Evolutionary conservation across 1,140 invertebrate genomes (phyloP).

Genomic region (Dinoponera quadriceps): DNA sequence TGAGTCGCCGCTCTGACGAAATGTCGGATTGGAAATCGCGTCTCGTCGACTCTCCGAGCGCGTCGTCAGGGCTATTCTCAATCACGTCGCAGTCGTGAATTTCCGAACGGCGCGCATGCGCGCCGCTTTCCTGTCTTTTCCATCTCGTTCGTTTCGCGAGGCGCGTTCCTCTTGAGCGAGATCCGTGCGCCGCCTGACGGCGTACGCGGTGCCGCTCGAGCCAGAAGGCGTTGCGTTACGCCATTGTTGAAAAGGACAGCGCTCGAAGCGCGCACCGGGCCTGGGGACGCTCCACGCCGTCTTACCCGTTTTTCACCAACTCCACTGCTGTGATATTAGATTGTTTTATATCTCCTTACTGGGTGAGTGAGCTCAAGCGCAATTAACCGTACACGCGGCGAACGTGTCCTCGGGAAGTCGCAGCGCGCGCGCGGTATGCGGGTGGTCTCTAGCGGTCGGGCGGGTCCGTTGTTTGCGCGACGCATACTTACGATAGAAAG

Average conservation of each 20-base stretch:
- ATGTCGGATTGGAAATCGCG: background rate
- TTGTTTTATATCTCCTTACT: conserved; percentile 74
- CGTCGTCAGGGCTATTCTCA: conserved; percentile 61
- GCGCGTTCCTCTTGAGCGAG: conserved; percentile 60
- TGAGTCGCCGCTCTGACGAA: background rate
- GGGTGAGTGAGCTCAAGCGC: conserved; percentile 76
- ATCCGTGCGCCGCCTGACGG: conserved; percentile 68
- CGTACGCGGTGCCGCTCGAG: conserved; percentile 26
- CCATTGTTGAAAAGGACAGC: conserved; percentile 82
- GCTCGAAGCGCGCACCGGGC: conserved; percentile 79
- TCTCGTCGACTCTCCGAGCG: conserved; percentile 42
- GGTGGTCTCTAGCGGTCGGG: conserved; percentile 66
- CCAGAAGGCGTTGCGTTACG: conserved; percentile 66
- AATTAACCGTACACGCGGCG: background rate
- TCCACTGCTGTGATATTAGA: conserved; percentile 81
- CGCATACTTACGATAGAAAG: no score
- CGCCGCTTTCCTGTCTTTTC: conserved; percentile 66
- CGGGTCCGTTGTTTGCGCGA: conserved; percentile 49
- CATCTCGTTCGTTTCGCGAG: conserved; percentile 46
- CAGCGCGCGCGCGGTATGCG: conserved; percentile 1
- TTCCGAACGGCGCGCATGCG: conserved; percentile 65
- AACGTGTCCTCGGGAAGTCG: conserved; percentile 38
- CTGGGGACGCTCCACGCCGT: conserved; percentile 72
- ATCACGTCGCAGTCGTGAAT: conserved; percentile 56
- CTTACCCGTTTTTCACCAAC: conserved; percentile 73